Evolutionary conservation across 2,797 vertebrate genomes (phyloP), one percentile per base, ranked within the genome.

Genomic region (Cossypha caffra): DNA sequence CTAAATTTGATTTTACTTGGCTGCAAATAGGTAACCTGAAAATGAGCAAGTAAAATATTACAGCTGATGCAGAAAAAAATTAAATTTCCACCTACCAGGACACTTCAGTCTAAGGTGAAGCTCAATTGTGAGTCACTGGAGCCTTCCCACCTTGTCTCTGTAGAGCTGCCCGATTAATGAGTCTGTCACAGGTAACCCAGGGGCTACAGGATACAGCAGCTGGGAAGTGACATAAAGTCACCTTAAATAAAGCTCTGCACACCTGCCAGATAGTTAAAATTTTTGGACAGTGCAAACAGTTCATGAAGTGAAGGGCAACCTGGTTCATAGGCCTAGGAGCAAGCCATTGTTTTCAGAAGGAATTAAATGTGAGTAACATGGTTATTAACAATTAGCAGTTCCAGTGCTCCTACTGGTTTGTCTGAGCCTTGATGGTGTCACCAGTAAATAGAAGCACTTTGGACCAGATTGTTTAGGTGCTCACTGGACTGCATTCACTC

Each of bases 1-100:
- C 31, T 95, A 82, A 78, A 87, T 89, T 76, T 47, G n/a, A 62
- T 66, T 91, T 87, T 51, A 40, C 67, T 91, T 96, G 75, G 63
- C 78, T 89, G 63, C 40, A 59, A 83, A 76, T 5, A 73, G 12
- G 24, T 38, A 75, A 82, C 35, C 61, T 73, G 51, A 79, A 96
- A 85, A 69, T 6, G 17, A 91, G 55, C 47, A 85, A 72, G 82
- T 79, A 76, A 82, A 94, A 79, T 73, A 87, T 64, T 87, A 71
- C 26, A 80, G 86, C 43, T 77, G 72, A 61, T 45, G 52, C 8
- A 68, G 62, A 73, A 73, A 67, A 64, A 69, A 47, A 68, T 58
- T 20, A 58, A 73, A 91, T 42, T 92, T 69, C 16, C 52, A 61
- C 38, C 54, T 78, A 31, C 17, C 20, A 31, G 7, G 16, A 42